These are phyloP conservation scores for Cyanocitta stelleri DNA, from an alignment of 2,113 vertebrate species.

Conservation along the genomic window DNA sequence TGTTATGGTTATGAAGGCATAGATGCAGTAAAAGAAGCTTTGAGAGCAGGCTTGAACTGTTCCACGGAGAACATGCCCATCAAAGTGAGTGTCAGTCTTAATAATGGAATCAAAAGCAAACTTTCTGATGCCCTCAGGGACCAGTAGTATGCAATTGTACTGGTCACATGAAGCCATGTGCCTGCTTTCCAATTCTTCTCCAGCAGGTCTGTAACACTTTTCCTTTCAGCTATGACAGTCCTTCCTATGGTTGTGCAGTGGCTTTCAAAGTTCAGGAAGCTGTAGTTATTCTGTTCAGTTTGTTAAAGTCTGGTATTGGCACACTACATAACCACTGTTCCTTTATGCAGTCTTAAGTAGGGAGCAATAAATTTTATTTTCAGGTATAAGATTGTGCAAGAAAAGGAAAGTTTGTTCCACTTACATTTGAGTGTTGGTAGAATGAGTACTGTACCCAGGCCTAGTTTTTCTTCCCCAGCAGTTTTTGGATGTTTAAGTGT, in stretches of 20 bases:
- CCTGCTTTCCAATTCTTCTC: background rate
- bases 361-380: background rate
- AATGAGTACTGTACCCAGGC: background rate
- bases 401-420: background rate
- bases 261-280: background rate
- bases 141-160: background rate
- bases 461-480: background rate
- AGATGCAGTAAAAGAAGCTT: conserved; percentile 94
- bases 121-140: background rate
- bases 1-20: conserved; percentile 98
- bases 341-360: background rate
- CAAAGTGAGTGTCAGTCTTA: conserved; percentile 78
- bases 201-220: background rate
- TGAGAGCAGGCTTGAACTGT: conserved; percentile 91
- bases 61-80: conserved; percentile 97
- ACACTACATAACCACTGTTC: background rate
- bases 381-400: background rate
- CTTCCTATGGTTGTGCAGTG: background rate
- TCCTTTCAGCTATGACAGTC: background rate
- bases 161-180: background rate
- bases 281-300: background rate
- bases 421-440: background rate
- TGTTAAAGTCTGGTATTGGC: background rate
- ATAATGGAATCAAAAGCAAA: background rate
- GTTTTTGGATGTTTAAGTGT: background rate